Evolutionary conservation across 2,113 vertebrate species (phyloP).

Genomic region (Paratilapia polleni): DNA sequence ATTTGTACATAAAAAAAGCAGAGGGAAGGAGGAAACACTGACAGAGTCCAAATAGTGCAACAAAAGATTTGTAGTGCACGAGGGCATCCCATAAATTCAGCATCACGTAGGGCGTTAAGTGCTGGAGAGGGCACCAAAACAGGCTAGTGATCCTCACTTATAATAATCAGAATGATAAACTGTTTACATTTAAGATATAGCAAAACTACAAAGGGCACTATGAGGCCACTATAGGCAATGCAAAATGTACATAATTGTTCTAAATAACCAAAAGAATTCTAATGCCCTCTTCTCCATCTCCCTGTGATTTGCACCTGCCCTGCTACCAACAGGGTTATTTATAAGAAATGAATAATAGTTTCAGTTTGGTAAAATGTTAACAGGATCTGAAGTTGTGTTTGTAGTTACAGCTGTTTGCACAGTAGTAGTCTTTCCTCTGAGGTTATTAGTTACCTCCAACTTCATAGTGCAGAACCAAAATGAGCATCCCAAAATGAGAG

Average conservation of each 20-base stretch:
- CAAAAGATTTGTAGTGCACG: not conserved
- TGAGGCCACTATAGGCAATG: not conserved
- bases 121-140: not conserved
- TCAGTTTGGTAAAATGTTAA: too few relatives aligned
- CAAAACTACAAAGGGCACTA: not conserved
- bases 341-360: too few relatives aligned
- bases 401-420: too few relatives aligned
- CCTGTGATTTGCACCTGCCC: too few relatives aligned
- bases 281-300: not conserved
- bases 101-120: not conserved
- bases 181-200: not conserved
- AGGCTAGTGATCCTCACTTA: not conserved
- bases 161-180: not conserved
- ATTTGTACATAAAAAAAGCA: too few relatives aligned
- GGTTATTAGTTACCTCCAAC: too few relatives aligned
- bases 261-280: not conserved
- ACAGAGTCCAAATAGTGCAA: not conserved
- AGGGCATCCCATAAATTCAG: not conserved
- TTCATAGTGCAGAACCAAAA: too few relatives aligned
- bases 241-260: not conserved
- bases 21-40: too few relatives aligned
- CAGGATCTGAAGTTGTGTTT: too few relatives aligned
- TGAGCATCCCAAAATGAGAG: too few relatives aligned
- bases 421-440: too few relatives aligned
- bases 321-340: too few relatives aligned